Evolutionary conservation across 2,888 invertebrate genomes (phyloP).

Genomic region (Venusia cambrica): DNA sequence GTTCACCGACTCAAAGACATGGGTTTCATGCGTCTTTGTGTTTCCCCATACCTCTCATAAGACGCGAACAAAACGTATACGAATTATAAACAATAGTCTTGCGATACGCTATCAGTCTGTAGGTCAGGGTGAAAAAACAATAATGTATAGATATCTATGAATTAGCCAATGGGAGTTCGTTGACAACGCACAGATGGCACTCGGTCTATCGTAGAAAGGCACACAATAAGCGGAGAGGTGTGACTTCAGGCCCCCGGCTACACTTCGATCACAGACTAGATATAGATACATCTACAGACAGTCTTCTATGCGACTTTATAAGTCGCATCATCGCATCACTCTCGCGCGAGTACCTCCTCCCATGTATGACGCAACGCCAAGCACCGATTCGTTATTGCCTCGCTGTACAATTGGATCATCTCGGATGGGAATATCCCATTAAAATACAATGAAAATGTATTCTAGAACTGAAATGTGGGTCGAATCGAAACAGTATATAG

Average conservation of each 20-base stretch:
- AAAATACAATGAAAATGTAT: too few species aligned
- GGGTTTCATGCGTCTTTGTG: slow-evolving; percentile 12
- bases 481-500: too few species aligned
- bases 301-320: slow-evolving; percentile 56
- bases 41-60: slow-evolving; percentile 16
- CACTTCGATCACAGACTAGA: slow-evolving; percentile 80
- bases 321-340: slow-evolving; percentile 60
- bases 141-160: slow-evolving; percentile 8
- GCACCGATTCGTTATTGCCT: slow-evolving; percentile 12
- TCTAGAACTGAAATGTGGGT: too few species aligned
- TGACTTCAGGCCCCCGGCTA: slow-evolving; percentile 78
- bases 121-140: slow-evolving; percentile 23
- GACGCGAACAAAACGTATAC: slow-evolving; percentile 9
- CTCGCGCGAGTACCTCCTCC: slow-evolving; percentile 38
- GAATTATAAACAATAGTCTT: slow-evolving; percentile 4
- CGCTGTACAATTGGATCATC: slow-evolving; percentile 5
- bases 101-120: slow-evolving; percentile 16
- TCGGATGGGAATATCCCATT: too few species aligned
- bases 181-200: slow-evolving; percentile 52
- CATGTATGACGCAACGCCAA: slow-evolving; percentile 4
- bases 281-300: slow-evolving; percentile 77
- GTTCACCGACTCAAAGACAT: slow-evolving; percentile 8
- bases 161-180: slow-evolving; percentile 41
- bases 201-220: slow-evolving; percentile 75
- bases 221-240: slow-evolving; percentile 78